Percentiles rank a stretch among this genome's conserved stretches.
Conservation (phyloP, 2,113 vertebrate species). For the Zapornia atra region DNA sequence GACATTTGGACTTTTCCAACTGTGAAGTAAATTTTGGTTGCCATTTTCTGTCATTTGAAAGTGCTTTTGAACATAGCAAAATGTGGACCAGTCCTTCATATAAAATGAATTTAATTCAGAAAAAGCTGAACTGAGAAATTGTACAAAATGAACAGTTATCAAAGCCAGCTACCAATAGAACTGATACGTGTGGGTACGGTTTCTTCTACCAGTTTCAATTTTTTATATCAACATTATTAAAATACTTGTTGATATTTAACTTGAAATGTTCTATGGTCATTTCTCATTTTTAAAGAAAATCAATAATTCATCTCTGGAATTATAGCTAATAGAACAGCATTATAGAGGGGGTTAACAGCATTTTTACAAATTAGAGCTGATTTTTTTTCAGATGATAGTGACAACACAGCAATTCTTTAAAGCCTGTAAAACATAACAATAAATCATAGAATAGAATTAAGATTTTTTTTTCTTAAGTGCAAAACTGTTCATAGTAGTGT, state of each 20-base stretch:
- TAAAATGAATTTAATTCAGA: neutral
- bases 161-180: neutral
- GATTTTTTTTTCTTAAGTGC: neutral
- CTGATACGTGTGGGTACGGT: neutral
- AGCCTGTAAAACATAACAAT: neutral
- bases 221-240: neutral
- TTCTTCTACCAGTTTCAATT: neutral
- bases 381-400: neutral
- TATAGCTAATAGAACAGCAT: neutral
- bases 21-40: neutral
- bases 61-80: neutral
- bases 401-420: neutral
- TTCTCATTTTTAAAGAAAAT: neutral
- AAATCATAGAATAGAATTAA: neutral
- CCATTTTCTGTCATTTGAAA: neutral
- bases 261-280: neutral
- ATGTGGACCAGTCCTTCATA: neutral
- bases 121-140: neutral
- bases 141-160: neutral
- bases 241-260: neutral
- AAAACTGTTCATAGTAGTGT: neutral
- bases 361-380: neutral
- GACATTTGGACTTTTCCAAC: neutral
- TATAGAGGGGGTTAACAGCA: neutral
- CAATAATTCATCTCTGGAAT: neutral